Evolutionary conservation across 2,113 vertebrate species (phyloP), one percentile per base, ranked within the genome.

Genomic region (Campylorhamphus procurvoides): DNA sequence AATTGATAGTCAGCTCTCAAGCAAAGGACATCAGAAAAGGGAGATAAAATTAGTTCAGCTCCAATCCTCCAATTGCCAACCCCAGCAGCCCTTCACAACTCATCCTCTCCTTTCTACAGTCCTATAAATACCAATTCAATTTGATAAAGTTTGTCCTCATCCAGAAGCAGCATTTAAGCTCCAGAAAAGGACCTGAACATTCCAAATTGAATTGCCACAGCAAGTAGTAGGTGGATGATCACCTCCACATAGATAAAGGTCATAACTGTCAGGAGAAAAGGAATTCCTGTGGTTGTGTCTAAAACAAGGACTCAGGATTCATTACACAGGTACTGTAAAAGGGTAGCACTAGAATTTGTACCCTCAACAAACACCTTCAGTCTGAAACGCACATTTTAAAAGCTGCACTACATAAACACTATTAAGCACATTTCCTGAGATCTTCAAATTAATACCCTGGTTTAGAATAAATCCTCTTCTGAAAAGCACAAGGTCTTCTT

Each of bases 31-130:
- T 9, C 31, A 69, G 62, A 22, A 46, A 68, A 39, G 6, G 17
- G 33, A 6, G 27, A 76, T 79, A 87, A 50, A 24, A 8, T 0
- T 1, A 8, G 0, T 42, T 46, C 5, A 33, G 23, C 28, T 78
- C 47, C 19, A 40, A 72, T 16, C 11, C 23, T 63, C 29, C 25
- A 25, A 28, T 2, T 56, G 28, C n/a, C 33, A n/a, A 8, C 3
- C 10, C 12, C 27, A 46, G 47, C 13, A 90, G 18, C 10, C 19
- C 27, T 58, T 24, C 18, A 7, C 23, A 47, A 56, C 27, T 75
- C 29, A 71, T 13, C 13, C 29, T 24, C 33, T 59, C 64, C 47
- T 59, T 83, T 50, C 50, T 16, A 37, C 25, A 55, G 39, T 35
- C n/a, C 46, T 77, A 13, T 28, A 58, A 85, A 64, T 40, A 90